These are phyloP conservation scores for Sternotherus odoratus DNA, from an alignment of 2,797 vertebrate genomes.

Conservation along the genomic window DNA sequence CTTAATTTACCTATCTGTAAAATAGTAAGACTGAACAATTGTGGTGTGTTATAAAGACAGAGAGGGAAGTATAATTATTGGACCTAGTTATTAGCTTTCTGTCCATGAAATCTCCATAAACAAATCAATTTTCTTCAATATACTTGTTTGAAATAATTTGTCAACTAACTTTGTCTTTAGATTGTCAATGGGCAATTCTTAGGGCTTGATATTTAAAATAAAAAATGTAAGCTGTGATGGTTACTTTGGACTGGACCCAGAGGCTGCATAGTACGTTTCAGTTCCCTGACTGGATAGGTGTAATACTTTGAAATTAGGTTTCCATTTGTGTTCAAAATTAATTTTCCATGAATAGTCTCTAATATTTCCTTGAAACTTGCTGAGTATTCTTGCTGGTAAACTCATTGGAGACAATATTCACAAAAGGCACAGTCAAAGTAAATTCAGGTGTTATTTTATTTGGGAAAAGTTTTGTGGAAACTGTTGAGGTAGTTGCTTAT, in stretches of 20 bases:
- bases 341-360: neutral
- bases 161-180: neutral
- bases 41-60: neutral
- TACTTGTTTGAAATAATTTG: neutral
- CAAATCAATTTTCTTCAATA: neutral
- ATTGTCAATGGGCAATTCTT: neutral
- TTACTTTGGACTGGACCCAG: neutral
- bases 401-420: neutral
- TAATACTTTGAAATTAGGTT: neutral
- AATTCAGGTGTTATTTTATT: neutral
- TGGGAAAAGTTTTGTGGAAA: neutral
- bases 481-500: neutral
- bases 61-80: neutral
- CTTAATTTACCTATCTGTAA: neutral
- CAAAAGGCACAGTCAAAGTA: neutral
- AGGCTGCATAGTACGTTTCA: neutral
- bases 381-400: neutral
- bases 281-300: neutral
- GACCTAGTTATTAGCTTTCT: neutral
- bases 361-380: neutral
- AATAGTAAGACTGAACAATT: neutral
- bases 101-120: neutral
- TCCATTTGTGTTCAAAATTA: neutral
- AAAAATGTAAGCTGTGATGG: neutral
- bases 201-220: neutral